These are phyloP conservation scores for Ceraclea dissimilis DNA, from an alignment of 2,888 invertebrate genomes.

Conservation along the genomic window DNA sequence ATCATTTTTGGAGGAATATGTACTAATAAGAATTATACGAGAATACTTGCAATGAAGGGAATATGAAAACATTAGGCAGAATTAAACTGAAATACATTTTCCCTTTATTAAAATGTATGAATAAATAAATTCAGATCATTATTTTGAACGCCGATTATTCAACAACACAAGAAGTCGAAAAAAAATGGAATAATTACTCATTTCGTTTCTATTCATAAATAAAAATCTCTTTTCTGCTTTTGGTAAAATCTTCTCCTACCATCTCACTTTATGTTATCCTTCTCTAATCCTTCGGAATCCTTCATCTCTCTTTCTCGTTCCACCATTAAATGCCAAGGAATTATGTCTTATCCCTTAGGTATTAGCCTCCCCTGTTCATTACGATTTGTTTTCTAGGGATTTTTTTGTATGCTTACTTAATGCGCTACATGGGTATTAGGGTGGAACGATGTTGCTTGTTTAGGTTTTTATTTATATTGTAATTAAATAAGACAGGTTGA, in stretches of 20 bases:
- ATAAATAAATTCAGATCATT: no score
- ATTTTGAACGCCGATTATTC: no score
- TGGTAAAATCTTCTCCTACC: neutral
- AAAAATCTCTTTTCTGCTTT: neutral
- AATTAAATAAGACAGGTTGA: conserved; percentile 1
- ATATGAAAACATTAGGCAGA: no score
- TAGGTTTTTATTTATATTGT: neutral
- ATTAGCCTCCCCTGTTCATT: conserved; percentile 3
- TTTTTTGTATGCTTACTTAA: conserved; percentile 1
- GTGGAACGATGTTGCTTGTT: neutral
- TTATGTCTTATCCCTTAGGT: conserved; percentile 3
- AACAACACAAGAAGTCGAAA: no score
- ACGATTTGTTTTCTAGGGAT: conserved; percentile 2
- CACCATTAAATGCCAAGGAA: conserved; percentile 10
- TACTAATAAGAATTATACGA: no score
- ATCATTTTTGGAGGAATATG: no score
- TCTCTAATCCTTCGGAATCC: neutral
- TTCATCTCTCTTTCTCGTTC: neutral
- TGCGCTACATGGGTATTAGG: neutral
- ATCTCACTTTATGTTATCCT: neutral
- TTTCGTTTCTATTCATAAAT: neutral
- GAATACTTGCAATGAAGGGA: no score
- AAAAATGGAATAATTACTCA: neutral
- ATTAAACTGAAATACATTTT: no score
- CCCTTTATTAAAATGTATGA: no score